Conservation (phyloP, 1,140 invertebrate species). For the Ladona fulva region DNA sequence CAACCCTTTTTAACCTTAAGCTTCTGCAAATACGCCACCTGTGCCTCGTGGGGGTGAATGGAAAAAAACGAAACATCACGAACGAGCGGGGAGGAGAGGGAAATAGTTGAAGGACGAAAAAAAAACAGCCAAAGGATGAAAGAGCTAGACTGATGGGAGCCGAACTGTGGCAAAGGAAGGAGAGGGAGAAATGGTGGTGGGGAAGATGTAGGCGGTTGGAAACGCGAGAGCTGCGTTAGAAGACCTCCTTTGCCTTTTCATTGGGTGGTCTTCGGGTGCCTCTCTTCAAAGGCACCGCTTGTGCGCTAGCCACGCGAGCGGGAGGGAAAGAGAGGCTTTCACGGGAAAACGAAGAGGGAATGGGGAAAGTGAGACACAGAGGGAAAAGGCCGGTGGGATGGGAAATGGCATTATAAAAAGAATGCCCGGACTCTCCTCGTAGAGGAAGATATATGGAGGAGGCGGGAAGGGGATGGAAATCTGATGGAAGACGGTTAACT, state of each 20-base stretch:
- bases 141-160: not conserved
- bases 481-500: not conserved
- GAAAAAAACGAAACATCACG: not conserved
- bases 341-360: not conserved
- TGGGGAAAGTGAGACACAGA: not conserved
- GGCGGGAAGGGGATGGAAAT: not conserved
- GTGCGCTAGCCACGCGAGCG: not conserved
- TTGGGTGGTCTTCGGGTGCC: not conserved
- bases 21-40: not conserved
- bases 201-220: not conserved
- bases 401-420: constrained; percentile 6
- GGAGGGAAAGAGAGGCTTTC: not conserved
- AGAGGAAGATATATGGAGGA: not conserved
- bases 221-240: not conserved
- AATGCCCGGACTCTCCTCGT: not conserved
- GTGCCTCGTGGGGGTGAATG: not conserved
- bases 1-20: not conserved
- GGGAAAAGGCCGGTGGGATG: not conserved
- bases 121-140: not conserved
- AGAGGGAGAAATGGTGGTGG: not conserved
- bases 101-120: not conserved
- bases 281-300: not conserved
- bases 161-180: not conserved
- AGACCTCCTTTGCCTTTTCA: not conserved
- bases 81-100: not conserved